A percentile compares a stretch with the other conserved stretches of the same genome.
Evolutionary conservation across 2,888 invertebrate genomes (phyloP).

Genomic region (Hydrotaea diabolus): DNA sequence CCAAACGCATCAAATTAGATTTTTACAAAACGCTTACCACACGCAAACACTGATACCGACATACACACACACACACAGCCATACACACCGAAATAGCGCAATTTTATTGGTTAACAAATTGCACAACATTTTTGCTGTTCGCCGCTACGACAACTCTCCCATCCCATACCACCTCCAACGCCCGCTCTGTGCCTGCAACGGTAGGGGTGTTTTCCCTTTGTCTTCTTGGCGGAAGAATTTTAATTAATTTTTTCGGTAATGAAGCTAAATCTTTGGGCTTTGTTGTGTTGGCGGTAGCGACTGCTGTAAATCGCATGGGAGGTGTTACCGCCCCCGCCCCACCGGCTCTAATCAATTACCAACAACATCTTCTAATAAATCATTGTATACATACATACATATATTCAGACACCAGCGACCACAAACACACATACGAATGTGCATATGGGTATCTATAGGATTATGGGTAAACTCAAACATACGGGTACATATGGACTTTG

Average conservation of each 20-base stretch:
- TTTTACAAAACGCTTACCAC: constrained; percentile 30
- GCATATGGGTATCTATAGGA: too few relatives aligned
- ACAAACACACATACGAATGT: too few relatives aligned
- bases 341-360: background rate
- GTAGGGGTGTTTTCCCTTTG: background rate
- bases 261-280: constrained; percentile 19
- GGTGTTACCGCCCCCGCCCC: background rate
- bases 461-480: too few relatives aligned
- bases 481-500: too few relatives aligned
- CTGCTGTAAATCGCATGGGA: background rate
- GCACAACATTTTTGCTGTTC: constrained; percentile 13
- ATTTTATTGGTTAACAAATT: constrained; percentile 47
- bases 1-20: constrained; percentile 40
- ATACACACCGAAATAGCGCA: constrained; percentile 15
- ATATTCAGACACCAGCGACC: background rate
- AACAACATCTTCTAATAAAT: background rate
- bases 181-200: too few relatives aligned
- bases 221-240: constrained; percentile 42
- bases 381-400: background rate
- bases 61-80: background rate
- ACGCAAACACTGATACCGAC: background rate
- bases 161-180: too few relatives aligned
- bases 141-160: background rate
- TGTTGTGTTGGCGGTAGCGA: background rate
- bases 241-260: constrained; percentile 54